Evolutionary conservation across 2,113 vertebrate genomes (phyloP).

Genomic region (Mohoua ochrocephala): DNA sequence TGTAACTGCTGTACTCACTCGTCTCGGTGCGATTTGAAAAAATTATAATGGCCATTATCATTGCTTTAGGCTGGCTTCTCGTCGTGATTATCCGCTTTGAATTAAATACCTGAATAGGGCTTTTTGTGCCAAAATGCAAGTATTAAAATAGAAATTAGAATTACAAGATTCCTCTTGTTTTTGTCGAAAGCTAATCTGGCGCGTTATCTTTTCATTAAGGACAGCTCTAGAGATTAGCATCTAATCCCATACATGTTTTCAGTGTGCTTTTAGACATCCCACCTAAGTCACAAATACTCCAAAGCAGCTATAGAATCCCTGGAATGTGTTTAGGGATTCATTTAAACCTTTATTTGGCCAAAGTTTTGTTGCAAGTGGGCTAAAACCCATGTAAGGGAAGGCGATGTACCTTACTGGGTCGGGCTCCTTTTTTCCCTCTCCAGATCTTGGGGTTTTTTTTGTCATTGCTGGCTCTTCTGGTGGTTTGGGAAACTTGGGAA

Average conservation of each 20-base stretch:
- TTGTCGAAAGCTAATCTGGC: not conserved
- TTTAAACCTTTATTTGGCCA: not conserved
- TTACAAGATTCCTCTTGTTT: not conserved
- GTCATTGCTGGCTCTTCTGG: not conserved
- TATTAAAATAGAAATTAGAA: not conserved
- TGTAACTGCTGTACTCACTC: not conserved
- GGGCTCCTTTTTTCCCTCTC: not conserved
- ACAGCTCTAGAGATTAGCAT: not conserved
- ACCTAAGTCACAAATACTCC: not conserved
- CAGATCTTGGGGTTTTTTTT: not conserved
- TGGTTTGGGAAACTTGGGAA: not conserved
- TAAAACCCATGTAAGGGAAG: not conserved
- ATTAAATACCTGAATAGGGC: not conserved
- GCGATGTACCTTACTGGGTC: fast-evolving
- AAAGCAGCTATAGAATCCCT: not conserved
- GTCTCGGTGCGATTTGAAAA: fast-evolving
- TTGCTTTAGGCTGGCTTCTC: not conserved
- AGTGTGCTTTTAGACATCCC: not conserved
- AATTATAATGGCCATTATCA: not conserved
- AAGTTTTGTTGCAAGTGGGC: not conserved
- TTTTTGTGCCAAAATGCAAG: not conserved
- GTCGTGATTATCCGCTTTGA: not conserved
- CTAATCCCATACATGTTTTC: not conserved
- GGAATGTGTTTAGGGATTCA: not conserved
- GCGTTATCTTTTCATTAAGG: not conserved